A percentile compares a stretch with the other conserved stretches of the same genome.
Conservation (phyloP, 2,113 vertebrate genomes). For the Vidua macroura region DNA sequence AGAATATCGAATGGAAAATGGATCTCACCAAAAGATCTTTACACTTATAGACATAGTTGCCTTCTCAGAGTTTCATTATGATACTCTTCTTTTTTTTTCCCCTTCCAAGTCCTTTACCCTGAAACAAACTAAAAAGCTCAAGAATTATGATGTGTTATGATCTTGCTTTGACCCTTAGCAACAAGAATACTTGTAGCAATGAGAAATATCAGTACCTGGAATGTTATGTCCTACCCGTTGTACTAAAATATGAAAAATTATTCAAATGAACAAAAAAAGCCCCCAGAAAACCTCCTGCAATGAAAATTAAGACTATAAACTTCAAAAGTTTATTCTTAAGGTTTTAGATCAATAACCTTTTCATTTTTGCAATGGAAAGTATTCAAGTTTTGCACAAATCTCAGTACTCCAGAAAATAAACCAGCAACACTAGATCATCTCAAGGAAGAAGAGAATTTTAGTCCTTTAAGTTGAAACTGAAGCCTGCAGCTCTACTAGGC, state of each 20-base stretch:
- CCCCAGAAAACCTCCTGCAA: fast-evolving
- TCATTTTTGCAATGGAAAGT: neutral
- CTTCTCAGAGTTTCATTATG: neutral
- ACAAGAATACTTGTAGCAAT: neutral
- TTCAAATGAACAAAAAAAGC: neutral
- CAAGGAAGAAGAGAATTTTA: neutral
- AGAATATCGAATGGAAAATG: neutral
- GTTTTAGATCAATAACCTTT: neutral
- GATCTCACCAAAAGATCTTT: neutral
- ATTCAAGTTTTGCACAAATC: neutral
- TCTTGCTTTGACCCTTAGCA: neutral
- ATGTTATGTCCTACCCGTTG: neutral
- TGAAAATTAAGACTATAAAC: neutral
- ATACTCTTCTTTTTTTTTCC: neutral
- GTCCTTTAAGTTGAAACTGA: neutral
- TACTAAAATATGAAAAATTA: neutral
- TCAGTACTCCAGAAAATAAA: neutral
- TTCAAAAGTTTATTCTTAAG: neutral
- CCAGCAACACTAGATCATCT: neutral
- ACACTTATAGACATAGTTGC: neutral
- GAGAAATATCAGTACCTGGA: neutral
- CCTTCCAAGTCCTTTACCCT: neutral
- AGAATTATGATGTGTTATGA: neutral
- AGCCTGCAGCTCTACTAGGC: neutral
- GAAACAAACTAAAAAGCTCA: neutral